Evolutionary conservation across 2,888 invertebrate genomes (phyloP).

Genomic region (Andrena chrysosceles): DNA sequence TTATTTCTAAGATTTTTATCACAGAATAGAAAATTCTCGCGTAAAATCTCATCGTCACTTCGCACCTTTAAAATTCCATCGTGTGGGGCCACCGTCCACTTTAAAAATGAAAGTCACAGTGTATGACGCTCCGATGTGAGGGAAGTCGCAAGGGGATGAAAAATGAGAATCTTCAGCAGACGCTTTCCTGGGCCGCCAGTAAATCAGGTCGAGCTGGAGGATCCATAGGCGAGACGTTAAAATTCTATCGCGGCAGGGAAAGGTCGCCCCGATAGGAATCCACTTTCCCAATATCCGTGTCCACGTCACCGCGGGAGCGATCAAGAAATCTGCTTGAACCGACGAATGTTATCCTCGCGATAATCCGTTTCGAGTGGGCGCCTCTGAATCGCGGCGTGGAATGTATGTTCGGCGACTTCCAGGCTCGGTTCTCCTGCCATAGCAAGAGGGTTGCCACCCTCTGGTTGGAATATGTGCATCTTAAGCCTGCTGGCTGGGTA

Average conservation of each 20-base stretch:
- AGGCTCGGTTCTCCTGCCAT: background rate
- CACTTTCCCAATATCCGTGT: slow-evolving; percentile 6
- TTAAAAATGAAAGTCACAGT: no score
- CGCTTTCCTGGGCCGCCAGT: background rate
- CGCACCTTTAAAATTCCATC: no score
- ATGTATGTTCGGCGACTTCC: slow-evolving; percentile 18
- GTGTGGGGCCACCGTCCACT: no score
- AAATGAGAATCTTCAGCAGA: background rate
- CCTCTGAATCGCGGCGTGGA: background rate
- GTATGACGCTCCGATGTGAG: no score
- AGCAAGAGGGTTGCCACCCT: background rate
- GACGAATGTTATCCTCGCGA: slow-evolving; percentile 1
- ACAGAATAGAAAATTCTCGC: no score
- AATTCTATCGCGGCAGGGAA: slow-evolving; percentile 4
- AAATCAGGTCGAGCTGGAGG: background rate
- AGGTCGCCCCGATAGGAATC: background rate
- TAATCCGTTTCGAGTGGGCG: slow-evolving; percentile 18
- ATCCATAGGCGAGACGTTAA: slow-evolving; percentile 8
- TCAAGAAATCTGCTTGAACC: slow-evolving; percentile 27
- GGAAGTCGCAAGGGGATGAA: background rate
- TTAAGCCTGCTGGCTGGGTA: slow-evolving; percentile 16
- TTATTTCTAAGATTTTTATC: no score
- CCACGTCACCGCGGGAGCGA: background rate
- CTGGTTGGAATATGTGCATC: slow-evolving; percentile 1
- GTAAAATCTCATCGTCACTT: no score